phyloP scores from a whole-genome alignment of 2,113 vertebrate genomes.

The Echinops telfairi region DNA sequence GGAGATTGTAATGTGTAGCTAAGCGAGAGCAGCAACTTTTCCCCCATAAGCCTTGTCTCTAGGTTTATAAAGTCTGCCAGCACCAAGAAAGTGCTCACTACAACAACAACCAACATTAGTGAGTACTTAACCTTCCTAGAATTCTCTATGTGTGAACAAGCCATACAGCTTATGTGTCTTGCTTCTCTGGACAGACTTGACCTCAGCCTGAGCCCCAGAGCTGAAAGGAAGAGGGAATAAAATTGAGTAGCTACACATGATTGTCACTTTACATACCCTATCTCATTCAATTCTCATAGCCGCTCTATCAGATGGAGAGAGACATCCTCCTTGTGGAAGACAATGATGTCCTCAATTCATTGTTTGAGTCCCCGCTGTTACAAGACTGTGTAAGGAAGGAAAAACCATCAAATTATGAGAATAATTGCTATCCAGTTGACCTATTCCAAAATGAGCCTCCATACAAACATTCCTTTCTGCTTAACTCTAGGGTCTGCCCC shows the following conservation, averaged over 20 bases:
- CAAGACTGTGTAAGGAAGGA: background rate
- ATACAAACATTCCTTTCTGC: background rate
- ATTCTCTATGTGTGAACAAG: background rate
- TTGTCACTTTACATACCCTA: background rate
- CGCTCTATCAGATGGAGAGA: background rate
- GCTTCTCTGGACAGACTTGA: background rate
- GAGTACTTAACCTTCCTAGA: background rate
- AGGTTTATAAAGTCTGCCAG: background rate
- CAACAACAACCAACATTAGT: background rate
- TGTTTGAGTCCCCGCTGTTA: background rate
- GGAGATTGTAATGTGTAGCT: background rate
- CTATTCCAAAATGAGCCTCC: conserved; percentile 8
- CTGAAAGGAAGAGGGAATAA: conserved; percentile 13
- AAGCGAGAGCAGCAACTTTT: background rate
- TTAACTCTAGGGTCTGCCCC: background rate
- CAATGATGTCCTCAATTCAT: background rate
- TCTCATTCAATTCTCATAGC: background rate
- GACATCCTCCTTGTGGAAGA: background rate
- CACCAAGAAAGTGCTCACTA: conserved; percentile 13
- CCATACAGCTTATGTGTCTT: conserved; percentile 42
- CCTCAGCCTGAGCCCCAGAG: background rate
- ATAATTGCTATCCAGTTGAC: background rate
- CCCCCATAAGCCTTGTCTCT: background rate
- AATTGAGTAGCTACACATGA: background rate
- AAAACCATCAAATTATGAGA: conserved; percentile 51